Evolutionary conservation across 2,113 vertebrate genomes (phyloP).

Genomic region (Callospermophilus lateralis): DNA sequence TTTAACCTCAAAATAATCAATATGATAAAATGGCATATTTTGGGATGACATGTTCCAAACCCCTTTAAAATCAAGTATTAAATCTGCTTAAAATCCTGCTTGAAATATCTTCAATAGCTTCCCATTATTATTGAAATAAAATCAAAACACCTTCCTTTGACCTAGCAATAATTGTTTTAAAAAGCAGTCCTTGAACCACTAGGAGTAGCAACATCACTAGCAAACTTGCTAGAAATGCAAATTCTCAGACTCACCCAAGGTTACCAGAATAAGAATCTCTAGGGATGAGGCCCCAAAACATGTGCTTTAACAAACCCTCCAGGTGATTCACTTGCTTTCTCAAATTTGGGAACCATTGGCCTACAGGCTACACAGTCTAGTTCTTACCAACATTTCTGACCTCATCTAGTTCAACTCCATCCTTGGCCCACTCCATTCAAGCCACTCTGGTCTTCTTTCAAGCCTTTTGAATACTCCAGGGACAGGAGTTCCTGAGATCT

Average conservation of each 20-base stretch:
- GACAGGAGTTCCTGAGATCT: constrained; percentile 21
- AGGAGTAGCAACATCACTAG: neutral
- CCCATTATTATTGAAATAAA: constrained; percentile 15
- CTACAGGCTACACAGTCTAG: neutral
- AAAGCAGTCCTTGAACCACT: neutral
- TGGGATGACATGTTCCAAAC: neutral
- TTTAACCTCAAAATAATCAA: constrained; percentile 20
- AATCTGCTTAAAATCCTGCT: constrained; percentile 14
- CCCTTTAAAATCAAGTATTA: constrained; percentile 20
- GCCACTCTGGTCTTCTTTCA: neutral
- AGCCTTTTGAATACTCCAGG: constrained; percentile 16
- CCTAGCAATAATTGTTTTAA: neutral
- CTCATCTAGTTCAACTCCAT: neutral
- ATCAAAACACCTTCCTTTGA: neutral
- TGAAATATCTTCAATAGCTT: neutral
- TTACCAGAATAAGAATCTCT: neutral
- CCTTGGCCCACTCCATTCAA: neutral
- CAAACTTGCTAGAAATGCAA: neutral
- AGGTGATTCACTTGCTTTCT: constrained; percentile 19
- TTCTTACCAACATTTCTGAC: neutral
- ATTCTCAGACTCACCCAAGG: neutral
- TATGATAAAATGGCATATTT: neutral
- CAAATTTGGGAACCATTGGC: neutral
- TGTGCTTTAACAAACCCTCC: neutral
- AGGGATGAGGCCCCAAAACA: neutral